Percentiles rank a stretch among this genome's conserved stretches.
These are phyloP conservation scores for Anser brachyrhynchus DNA, from an alignment of 2,113 vertebrate species.

Conservation along the genomic window DNA sequence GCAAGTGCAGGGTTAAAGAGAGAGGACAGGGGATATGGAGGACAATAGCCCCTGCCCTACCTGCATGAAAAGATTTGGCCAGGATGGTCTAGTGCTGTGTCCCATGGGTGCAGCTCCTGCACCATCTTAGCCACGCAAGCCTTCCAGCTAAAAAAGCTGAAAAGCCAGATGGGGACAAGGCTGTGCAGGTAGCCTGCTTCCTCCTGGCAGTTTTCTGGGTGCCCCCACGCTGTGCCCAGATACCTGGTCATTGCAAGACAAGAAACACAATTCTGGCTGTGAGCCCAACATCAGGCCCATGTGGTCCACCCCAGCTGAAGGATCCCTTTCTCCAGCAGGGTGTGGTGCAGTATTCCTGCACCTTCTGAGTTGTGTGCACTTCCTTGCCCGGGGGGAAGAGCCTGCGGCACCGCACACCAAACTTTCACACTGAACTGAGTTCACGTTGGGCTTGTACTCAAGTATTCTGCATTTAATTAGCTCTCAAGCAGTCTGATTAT, in stretches of 20 bases:
- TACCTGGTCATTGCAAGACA: background rate
- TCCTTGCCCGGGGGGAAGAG: background rate
- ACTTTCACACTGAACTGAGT: background rate
- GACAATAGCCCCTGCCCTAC: background rate
- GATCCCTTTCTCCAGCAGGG: background rate
- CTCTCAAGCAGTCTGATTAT: conserved; percentile 66
- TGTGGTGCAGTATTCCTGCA: background rate
- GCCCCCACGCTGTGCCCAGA: background rate
- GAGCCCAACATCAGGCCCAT: background rate
- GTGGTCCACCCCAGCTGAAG: background rate
- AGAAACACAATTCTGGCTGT: accelerated
- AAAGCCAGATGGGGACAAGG: no score
- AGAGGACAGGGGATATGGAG: background rate
- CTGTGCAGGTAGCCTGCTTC: background rate
- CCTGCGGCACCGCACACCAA: background rate
- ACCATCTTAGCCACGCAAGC: accelerated
- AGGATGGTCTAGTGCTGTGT: background rate
- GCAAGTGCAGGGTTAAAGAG: background rate
- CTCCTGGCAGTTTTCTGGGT: accelerated
- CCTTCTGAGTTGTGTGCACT: background rate
- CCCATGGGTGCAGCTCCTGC: accelerated
- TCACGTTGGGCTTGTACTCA: background rate
- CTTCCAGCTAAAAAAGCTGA: background rate
- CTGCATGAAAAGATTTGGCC: background rate
- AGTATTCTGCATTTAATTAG: conserved; percentile 58